Percentiles rank a stretch among this genome's conserved stretches.
These are phyloP conservation scores for Alviniconcha strummeri DNA, from an alignment of 2,888 invertebrate species.

Conservation along the genomic window DNA sequence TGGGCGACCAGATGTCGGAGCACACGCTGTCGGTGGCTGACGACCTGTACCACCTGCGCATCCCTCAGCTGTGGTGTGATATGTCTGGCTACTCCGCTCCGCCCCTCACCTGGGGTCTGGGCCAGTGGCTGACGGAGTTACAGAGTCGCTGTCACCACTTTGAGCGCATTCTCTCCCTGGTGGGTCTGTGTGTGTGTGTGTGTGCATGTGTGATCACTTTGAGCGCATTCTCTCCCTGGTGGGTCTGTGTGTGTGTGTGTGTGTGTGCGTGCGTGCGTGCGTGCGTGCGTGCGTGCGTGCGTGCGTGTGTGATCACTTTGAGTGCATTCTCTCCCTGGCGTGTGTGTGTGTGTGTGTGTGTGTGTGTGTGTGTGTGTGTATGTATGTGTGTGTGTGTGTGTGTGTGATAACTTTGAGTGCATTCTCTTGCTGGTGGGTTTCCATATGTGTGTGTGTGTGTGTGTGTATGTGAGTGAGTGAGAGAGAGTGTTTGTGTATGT, in stretches of 20 bases:
- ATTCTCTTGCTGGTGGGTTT: neutral
- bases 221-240: constrained; percentile 67
- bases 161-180: constrained; percentile 67
- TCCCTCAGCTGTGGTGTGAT: constrained; percentile 69
- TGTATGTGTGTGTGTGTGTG: neutral
- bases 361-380: neutral
- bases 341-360: neutral
- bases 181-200: constrained; percentile 9
- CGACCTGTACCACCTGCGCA: constrained; percentile 67
- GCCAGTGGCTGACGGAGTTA: constrained; percentile 68
- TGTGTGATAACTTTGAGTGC: neutral
- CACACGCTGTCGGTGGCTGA: constrained; percentile 68
- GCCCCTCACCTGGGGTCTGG: constrained; percentile 65
- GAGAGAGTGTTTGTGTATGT: too few species aligned
- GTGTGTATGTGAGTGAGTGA: too few species aligned
- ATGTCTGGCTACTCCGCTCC: constrained; percentile 69
- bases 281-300: neutral
- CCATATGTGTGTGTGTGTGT: neutral
- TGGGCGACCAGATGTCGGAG: constrained; percentile 68
- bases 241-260: neutral
- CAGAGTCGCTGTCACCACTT: constrained; percentile 70
- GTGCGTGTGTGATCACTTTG: neutral
- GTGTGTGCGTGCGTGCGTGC: too few species aligned
- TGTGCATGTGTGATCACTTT: constrained; percentile 54
- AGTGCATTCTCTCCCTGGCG: neutral